phyloP scores from a whole-genome alignment of 2,797 vertebrate species.

The Aldrovandia affinis region DNA sequence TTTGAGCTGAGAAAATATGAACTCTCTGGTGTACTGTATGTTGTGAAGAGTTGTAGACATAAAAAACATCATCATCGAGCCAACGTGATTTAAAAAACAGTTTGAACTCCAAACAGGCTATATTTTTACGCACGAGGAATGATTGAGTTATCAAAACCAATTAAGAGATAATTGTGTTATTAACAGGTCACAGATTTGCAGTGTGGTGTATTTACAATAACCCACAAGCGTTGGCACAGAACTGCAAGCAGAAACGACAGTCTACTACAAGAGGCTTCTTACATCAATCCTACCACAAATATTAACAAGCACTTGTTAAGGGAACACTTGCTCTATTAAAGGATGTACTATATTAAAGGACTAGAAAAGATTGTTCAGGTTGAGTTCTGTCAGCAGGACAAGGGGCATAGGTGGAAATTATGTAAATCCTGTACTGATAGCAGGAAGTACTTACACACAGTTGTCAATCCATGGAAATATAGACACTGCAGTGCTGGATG shows the following conservation, averaged over 20 bases:
- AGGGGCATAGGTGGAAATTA: conserved; percentile 15
- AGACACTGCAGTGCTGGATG: too few species aligned
- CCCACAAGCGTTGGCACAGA: neutral
- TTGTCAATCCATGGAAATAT: too few species aligned
- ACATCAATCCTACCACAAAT: neutral
- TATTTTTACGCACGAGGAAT: neutral
- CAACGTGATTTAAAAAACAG: neutral
- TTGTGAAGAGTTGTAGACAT: too few species aligned
- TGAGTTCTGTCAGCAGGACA: too few species aligned
- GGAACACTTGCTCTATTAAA: too few species aligned
- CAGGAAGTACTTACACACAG: too few species aligned
- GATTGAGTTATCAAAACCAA: neutral
- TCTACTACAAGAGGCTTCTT: conserved; percentile 30
- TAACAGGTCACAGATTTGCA: neutral
- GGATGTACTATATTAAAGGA: too few species aligned
- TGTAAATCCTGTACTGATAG: too few species aligned
- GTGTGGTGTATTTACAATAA: neutral
- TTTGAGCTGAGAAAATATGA: neutral
- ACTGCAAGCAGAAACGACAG: conserved; percentile 21
- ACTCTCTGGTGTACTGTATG: neutral
- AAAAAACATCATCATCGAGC: too few species aligned
- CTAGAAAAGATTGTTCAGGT: too few species aligned
- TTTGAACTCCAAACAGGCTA: neutral
- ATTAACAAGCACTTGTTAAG: neutral
- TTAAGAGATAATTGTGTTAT: neutral